Evolutionary conservation across 2,797 vertebrate species (phyloP), one percentile per base, ranked within the genome.

Genomic region (Chelon labrosus): DNA sequence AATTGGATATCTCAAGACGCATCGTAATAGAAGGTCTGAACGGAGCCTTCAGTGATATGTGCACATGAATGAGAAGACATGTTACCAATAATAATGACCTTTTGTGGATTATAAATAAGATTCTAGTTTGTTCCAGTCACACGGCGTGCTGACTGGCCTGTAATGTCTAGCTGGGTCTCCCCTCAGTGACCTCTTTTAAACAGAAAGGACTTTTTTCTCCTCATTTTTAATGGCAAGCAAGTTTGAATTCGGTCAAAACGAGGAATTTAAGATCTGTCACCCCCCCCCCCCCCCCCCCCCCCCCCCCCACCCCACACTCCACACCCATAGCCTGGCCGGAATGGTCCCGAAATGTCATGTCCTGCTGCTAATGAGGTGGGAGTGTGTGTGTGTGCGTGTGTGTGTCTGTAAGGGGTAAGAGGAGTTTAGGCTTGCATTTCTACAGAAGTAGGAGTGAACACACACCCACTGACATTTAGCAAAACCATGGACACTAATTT

Each of bases 301-400:
- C 39, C 1, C 39, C 13, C 49, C 6, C 39, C 7, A 6, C 13
- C 49, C 8, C 31, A 35, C 31, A 35, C 31, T 35, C 7, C 89
- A 84, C 85, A 87, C 31, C 67, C 50, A 44, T 25, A 78, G 77
- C 88, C 92, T 86, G 88, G 64, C 88, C 87, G 73, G 94, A 96
- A 95, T 93, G 91, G 91, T 94, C 78, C 89, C 93, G 91, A 96
- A 97, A 96, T 96, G 95, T 95, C 94, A 96, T 93, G 93, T 95
- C 92, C 93, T 88, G 90, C 89, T 91, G 87, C 93, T 96, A 96
- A 96, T 96, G 96, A 96, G 96, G 75, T 73, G 88, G 89, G 91
- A 56, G 84, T 84, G 73, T 22, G 44, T 37, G 65, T 84, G 84
- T 85, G 75, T 82, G 93, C 88, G 78, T 88, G 77, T 59, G 70